Evolutionary conservation across 1,140 invertebrate genomes (phyloP), one percentile per base, ranked within the genome.

Genomic region (Phymastichus coffea): DNA sequence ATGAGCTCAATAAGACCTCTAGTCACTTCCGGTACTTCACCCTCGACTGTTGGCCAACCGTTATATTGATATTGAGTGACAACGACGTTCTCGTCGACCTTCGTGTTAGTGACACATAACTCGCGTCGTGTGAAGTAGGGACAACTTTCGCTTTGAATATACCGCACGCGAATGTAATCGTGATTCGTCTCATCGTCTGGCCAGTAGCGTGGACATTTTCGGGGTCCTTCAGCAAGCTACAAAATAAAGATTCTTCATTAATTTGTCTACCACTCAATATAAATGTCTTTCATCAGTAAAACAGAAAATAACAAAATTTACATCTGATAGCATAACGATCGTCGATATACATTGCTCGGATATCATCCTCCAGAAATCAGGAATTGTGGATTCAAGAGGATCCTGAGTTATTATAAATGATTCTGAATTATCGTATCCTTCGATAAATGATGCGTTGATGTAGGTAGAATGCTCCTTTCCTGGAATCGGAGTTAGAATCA

Each of bases 351-450:
- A 89, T 70, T 97, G 93, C 75, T 97, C 94, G 19, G 91, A 92
- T 44, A 98, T 87, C 94, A 98, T 96, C 72, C 94, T 84, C 95
- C 96, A 98, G 78, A 98, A 98, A 80, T 98, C 96, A 61, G 86
- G 83, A 53, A 94, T 87, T 0, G 95, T 98, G 58, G 84, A 83
- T 25, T 93, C 91, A 52, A 97, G 73, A 0, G 96, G 95, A 80
- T 97, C 95, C 83, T 98, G 95, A 2, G 94, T 93, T 41, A 97
- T 95, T 40, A 98, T 94, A 80, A 95, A 98, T 15, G 92, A 92
- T 77, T 94, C 92, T 0, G 87, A 88, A 78, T 95, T 94, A 71
- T 97, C 92, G 73, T 97, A 98, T 15, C 94, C 94, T 82, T 97
- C 94, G 66, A 98, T 94, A 76, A 96, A 97, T 2, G 94, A 96